A percentile compares a stretch with the other conserved stretches of the same genome.
Evolutionary conservation across 2,113 vertebrate species (phyloP).

Genomic region (Struthidea cinerea): DNA sequence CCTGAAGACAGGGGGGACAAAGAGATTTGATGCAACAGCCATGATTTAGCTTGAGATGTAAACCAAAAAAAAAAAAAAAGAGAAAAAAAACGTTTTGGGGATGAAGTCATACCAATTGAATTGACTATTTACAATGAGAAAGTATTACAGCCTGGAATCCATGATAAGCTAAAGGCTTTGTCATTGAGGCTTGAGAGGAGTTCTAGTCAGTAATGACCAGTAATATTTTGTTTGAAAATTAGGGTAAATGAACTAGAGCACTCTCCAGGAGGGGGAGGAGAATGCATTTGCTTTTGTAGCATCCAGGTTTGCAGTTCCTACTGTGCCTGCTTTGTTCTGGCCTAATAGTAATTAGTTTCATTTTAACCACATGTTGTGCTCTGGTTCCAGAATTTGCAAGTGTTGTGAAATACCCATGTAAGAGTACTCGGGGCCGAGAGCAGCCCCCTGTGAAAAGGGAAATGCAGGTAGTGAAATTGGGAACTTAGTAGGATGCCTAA

Average conservation of each 20-base stretch:
- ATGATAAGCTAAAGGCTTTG: slow-evolving; percentile 18
- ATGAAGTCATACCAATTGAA: slow-evolving; percentile 46
- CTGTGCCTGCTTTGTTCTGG: not conserved
- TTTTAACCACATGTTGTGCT: not conserved
- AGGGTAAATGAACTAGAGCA: not conserved
- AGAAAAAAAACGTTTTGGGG: not conserved
- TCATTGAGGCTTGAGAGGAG: not conserved
- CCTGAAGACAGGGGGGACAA: slow-evolving; percentile 60
- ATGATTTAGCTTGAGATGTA: slow-evolving; percentile 8
- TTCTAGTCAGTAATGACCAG: not conserved
- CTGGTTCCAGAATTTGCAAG: not conserved
- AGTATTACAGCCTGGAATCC: not conserved
- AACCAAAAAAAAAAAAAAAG: not conserved
- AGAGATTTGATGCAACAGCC: slow-evolving; percentile 33
- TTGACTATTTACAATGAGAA: slow-evolving; percentile 28
- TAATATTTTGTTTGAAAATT: not conserved
- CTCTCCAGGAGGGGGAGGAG: not conserved
- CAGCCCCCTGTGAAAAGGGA: not conserved
- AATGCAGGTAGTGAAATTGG: not conserved
- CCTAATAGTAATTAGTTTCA: not conserved
- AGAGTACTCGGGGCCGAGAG: not conserved
- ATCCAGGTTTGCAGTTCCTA: not conserved
- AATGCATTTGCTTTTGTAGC: not conserved
- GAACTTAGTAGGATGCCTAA: not conserved
- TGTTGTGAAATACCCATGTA: not conserved